Evolutionary conservation across 2,888 invertebrate genomes (phyloP).

Genomic region (Athetis lepigone): DNA sequence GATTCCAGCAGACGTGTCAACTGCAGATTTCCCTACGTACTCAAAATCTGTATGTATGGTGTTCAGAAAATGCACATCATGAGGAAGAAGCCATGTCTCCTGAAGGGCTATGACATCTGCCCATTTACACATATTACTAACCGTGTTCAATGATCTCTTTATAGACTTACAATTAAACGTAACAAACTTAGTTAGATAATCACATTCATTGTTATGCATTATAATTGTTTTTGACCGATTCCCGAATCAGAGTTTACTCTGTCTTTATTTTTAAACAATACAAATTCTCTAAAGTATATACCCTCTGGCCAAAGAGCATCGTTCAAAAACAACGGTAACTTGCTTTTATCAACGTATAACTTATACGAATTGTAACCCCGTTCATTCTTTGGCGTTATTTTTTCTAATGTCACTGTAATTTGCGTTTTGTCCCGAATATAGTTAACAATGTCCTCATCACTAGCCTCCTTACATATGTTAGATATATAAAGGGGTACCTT

Average conservation of each 20-base stretch:
- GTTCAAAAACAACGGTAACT: not conserved
- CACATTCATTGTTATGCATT: not conserved
- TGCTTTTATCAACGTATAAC: constrained; percentile 2
- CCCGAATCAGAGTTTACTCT: constrained; percentile 1
- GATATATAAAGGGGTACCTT: too few relatives aligned
- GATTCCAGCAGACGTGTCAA: constrained; percentile 5
- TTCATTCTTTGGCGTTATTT: not conserved
- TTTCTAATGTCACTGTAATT: not conserved
- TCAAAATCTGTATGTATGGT: constrained; percentile 12
- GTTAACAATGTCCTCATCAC: not conserved
- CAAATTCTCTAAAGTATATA: constrained; percentile 6
- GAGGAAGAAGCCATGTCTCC: constrained; percentile 3
- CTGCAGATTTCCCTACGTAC: constrained; percentile 3
- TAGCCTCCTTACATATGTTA: too few relatives aligned
- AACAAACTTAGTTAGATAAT: not conserved
- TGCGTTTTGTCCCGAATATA: not conserved
- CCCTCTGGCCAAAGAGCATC: constrained; percentile 1
- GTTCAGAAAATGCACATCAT: too few relatives aligned
- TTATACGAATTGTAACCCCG: constrained; percentile 2
- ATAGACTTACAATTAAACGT: constrained; percentile 10
- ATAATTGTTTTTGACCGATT: not conserved
- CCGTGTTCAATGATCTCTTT: not conserved
- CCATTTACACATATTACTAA: not conserved
- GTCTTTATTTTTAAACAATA: constrained; percentile 8
- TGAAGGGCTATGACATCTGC: not conserved